Percentiles rank a stretch among this genome's conserved stretches.
Conservation (phyloP, 2,888 invertebrate species). For the Meteorus colon region DNA sequence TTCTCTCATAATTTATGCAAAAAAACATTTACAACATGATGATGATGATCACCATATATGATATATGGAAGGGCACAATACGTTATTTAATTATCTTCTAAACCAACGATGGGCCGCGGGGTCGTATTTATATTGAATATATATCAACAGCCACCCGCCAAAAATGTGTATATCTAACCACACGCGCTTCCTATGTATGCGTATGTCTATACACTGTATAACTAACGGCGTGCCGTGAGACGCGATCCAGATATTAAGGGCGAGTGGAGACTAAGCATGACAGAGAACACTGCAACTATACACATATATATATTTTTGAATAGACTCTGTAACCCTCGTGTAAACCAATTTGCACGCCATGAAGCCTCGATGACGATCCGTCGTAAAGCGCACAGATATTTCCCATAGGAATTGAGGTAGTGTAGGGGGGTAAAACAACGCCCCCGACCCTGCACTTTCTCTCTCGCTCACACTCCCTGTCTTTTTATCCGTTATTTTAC, state of each 20-base stretch:
- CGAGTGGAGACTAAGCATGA: conserved; percentile 11
- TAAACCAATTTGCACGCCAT: conserved; percentile 72
- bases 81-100: conserved; percentile 45
- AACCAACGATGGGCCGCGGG: conserved; percentile 23
- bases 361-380: conserved; percentile 64
- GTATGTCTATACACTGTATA: conserved; percentile 27
- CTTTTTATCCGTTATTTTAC: neutral
- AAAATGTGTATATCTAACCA: no score
- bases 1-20: conserved; percentile 24
- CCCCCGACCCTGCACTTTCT: conserved; percentile 9
- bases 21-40: neutral
- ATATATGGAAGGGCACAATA: conserved; percentile 24
- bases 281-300: neutral
- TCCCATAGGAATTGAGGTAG: conserved; percentile 70
- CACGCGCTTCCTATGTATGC: no score
- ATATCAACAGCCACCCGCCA: conserved; percentile 14
- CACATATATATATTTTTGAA: conserved; percentile 35
- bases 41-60: neutral
- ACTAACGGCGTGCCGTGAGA: conserved; percentile 27
- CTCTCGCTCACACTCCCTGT: neutral
- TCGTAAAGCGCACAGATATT: conserved; percentile 64
- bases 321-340: conserved; percentile 52
- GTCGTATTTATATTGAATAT: conserved; percentile 47
- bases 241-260: conserved; percentile 23
- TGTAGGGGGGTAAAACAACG: conserved; percentile 27